Evolutionary conservation across 1,140 invertebrate species (phyloP).

Genomic region (Aphaenogaster ashmeadi): DNA sequence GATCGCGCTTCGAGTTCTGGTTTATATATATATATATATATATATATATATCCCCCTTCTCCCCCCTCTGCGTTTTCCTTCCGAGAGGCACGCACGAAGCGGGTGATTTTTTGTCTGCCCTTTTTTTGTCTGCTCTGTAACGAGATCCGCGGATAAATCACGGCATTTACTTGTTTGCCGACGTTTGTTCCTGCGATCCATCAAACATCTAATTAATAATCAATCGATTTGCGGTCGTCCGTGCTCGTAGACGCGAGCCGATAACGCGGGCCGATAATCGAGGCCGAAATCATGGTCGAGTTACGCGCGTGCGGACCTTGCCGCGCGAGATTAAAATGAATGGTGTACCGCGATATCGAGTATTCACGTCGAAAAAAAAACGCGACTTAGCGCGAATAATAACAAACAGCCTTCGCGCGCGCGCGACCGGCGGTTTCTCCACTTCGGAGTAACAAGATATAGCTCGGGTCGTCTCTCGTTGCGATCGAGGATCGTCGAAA

Average conservation of each 20-base stretch:
- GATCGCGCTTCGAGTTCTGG: slow-evolving; percentile 41
- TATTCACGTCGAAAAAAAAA: slow-evolving; percentile 40
- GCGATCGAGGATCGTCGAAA: not conserved
- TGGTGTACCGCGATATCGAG: slow-evolving; percentile 72
- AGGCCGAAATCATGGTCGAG: slow-evolving; percentile 47
- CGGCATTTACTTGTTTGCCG: not conserved
- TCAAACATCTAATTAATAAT: not conserved
- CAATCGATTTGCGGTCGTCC: not conserved
- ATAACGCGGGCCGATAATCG: not conserved
- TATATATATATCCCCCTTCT: not conserved
- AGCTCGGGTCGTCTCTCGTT: not conserved
- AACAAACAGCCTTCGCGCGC: slow-evolving; percentile 54
- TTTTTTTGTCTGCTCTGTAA: not conserved
- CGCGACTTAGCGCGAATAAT: slow-evolving; percentile 56
- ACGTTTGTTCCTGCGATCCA: not conserved
- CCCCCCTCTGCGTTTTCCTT: not conserved
- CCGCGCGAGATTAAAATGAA: slow-evolving; percentile 72
- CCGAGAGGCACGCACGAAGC: not conserved
- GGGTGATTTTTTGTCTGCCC: not conserved
- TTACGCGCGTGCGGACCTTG: slow-evolving; percentile 64
- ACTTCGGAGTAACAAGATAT: not conserved
- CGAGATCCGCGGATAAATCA: not conserved
- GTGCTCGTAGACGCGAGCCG: not conserved
- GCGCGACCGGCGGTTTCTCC: not conserved
- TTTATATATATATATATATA: not conserved